Conservation (phyloP, 2,113 vertebrate genomes). For the Etheostoma cragini region DNA sequence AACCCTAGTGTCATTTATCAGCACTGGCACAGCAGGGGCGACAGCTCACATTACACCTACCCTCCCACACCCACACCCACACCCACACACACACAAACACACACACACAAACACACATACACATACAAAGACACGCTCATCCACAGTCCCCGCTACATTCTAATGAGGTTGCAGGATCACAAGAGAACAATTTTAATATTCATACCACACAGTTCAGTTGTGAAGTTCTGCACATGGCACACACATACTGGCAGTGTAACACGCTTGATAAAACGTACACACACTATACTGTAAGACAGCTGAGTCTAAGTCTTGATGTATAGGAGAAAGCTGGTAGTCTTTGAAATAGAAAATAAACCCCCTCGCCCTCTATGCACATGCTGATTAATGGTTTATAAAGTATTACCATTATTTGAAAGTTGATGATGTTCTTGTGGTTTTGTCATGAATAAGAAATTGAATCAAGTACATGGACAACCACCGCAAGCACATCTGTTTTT, state of each 20-base stretch:
- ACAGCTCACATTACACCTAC: slow-evolving; percentile 65
- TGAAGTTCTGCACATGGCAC: slow-evolving; percentile 1
- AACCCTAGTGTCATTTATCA: slow-evolving; percentile 79
- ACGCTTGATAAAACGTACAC: neutral
- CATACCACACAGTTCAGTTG: slow-evolving; percentile 52
- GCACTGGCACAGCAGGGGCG: slow-evolving; percentile 62
- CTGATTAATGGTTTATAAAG: slow-evolving; percentile 31
- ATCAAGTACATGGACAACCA: slow-evolving; percentile 2
- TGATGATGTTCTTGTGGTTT: slow-evolving; percentile 26
- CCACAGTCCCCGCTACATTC: slow-evolving; percentile 45
- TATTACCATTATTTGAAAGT: slow-evolving; percentile 36
- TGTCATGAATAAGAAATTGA: slow-evolving; percentile 30
- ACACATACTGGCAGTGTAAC: slow-evolving; percentile 18
- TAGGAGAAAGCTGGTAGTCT: neutral
- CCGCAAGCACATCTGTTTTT: neutral
- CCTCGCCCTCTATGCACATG: neutral
- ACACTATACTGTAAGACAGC: neutral
- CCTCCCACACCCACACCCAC: slow-evolving; percentile 12
- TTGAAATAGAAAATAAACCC: neutral
- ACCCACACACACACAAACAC: slow-evolving; percentile 11
- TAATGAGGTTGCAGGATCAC: slow-evolving; percentile 72
- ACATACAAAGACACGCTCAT: neutral
- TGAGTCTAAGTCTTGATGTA: neutral
- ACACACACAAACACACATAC: neutral
- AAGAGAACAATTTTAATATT: slow-evolving; percentile 73